Conservation (phyloP, 1,140 invertebrate genomes). For the Aphidius gifuensis region DNA sequence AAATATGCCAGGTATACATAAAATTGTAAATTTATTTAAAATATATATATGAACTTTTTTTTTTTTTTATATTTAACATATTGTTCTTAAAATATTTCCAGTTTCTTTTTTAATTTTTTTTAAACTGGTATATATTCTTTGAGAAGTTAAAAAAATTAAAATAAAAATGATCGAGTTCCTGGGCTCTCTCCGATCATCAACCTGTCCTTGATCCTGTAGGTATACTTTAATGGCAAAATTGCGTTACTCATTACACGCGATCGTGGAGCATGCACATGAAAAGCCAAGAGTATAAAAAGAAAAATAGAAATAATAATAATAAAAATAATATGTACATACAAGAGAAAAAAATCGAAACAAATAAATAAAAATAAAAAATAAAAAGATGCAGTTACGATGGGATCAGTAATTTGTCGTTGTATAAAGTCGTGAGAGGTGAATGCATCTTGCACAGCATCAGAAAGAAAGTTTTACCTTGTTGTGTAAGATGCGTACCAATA, state of each 20-base stretch:
- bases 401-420: slow-evolving; percentile 9
- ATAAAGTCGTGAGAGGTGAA: no score
- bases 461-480: not conserved
- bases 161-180: slow-evolving; percentile 15
- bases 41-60: no score
- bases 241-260: slow-evolving; percentile 5
- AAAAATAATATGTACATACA: not conserved
- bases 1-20: no score
- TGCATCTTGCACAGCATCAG: not conserved
- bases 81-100: no score
- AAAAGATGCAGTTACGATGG: no score
- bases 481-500: not conserved
- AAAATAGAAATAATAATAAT: not conserved
- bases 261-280: not conserved
- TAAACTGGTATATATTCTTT: no score
- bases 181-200: slow-evolving; percentile 1
- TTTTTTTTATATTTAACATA: no score
- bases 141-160: no score
- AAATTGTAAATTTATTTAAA: no score
- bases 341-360: not conserved
- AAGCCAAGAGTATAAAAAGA: not conserved
- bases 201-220: slow-evolving; percentile 14
- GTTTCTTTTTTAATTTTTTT: no score
- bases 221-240: slow-evolving; percentile 16
- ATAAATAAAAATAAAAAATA: not conserved